Evolutionary conservation across 2,113 vertebrate species (phyloP).

Genomic region (Plectropomus leopardus): DNA sequence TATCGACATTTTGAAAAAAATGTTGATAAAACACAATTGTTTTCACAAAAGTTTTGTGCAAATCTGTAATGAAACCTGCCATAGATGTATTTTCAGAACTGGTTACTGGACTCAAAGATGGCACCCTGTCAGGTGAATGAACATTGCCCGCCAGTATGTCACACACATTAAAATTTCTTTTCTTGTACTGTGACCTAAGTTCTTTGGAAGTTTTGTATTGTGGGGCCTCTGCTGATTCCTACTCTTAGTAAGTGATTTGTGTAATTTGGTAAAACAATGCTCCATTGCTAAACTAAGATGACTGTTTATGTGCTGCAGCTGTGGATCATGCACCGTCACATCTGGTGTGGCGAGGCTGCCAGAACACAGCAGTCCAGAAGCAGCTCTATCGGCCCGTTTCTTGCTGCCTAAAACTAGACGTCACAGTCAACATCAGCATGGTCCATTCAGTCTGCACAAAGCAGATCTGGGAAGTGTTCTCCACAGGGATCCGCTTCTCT

Average conservation of each 20-base stretch:
- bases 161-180: no score
- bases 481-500: background rate
- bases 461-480: background rate
- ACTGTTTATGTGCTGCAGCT: background rate
- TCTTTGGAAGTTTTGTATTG: no score
- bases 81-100: no score
- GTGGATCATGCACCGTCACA: background rate
- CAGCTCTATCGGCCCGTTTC: slow-evolving; percentile 24
- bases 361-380: background rate
- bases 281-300: background rate
- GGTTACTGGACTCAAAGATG: no score
- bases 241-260: background rate
- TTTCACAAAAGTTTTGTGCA: no score
- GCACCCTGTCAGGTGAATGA: no score
- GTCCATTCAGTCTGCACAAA: slow-evolving; percentile 15
- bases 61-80: no score
- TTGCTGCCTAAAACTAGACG: slow-evolving; percentile 12
- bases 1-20: no score
- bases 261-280: background rate
- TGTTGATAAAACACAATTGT: no score
- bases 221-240: no score
- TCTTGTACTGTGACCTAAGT: no score
- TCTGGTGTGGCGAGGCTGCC: background rate
- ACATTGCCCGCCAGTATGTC: no score
- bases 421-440: background rate